phyloP scores from a whole-genome alignment of 2,797 vertebrate species.

The Microcaecilia unicolor region DNA sequence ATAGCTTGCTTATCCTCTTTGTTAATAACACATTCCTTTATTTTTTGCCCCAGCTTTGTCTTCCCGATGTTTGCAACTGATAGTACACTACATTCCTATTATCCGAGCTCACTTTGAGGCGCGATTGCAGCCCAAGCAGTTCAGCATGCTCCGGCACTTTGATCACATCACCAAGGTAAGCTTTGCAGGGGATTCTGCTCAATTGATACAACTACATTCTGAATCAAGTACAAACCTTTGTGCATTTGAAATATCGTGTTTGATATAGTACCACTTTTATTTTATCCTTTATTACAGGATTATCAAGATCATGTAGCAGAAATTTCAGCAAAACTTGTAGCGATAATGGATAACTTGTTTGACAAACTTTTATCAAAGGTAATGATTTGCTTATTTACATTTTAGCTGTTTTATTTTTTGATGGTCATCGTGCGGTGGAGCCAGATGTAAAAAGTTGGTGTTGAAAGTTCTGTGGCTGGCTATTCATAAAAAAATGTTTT shows the following conservation, averaged over 20 bases:
- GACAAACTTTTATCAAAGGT: slow-evolving; percentile 93
- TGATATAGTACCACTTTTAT: background rate
- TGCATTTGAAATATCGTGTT: slow-evolving; percentile 22
- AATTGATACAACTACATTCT: slow-evolving; percentile 12
- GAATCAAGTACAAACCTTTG: background rate
- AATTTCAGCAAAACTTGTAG: slow-evolving; percentile 91
- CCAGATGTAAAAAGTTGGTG: background rate
- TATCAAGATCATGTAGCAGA: slow-evolving; percentile 95
- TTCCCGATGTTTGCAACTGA: slow-evolving; percentile 91
- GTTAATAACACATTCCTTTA: no score
- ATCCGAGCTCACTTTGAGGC: slow-evolving; percentile 89
- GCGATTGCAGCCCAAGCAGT: slow-evolving; percentile 88
- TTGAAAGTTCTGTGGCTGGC: background rate
- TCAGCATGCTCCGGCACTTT: slow-evolving; percentile 85
- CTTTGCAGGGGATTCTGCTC: slow-evolving; percentile 16
- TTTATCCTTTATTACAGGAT: slow-evolving; percentile 65
- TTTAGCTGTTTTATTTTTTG: slow-evolving; percentile 2
- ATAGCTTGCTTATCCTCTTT: no score
- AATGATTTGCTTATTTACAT: slow-evolving; percentile 25
- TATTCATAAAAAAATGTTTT: background rate
- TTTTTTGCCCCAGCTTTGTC: slow-evolving; percentile 66
- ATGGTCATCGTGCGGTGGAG: background rate
- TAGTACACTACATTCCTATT: slow-evolving; percentile 89
- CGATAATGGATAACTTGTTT: slow-evolving; percentile 95
- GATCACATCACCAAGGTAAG: slow-evolving; percentile 96